These are phyloP conservation scores for Hydractinia symbiolongicarpus DNA, from an alignment of 30 jellyfish, hydroid and myxozoan genomes.

Conservation along the genomic window DNA sequence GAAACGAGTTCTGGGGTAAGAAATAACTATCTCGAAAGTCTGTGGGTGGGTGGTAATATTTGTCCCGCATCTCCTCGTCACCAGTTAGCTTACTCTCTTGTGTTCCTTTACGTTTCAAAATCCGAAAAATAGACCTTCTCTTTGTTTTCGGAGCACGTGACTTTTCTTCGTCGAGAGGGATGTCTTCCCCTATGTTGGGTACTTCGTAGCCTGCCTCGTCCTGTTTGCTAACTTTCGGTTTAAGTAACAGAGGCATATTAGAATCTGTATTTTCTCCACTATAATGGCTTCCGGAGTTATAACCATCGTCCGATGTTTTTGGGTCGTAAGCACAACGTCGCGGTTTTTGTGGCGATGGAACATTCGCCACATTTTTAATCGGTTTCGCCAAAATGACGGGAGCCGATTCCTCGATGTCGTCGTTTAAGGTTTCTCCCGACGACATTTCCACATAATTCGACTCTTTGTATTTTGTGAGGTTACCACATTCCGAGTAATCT, in stretches of 20 bases:
- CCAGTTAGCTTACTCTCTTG: slow-evolving; percentile 37
- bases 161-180: slow-evolving; percentile 36
- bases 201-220: slow-evolving; percentile 94
- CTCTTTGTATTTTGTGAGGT: neutral
- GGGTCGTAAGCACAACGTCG: slow-evolving; percentile 17
- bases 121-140: slow-evolving; percentile 38
- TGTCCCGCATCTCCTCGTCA: slow-evolving; percentile 32
- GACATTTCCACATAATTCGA: slow-evolving; percentile 25
- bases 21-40: slow-evolving; percentile 59
- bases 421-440: slow-evolving; percentile 19
- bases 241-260: slow-evolving; percentile 15
- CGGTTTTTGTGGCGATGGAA: neutral
- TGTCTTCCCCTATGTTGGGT: slow-evolving; percentile 48
- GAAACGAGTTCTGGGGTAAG: slow-evolving; percentile 30
- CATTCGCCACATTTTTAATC: neutral
- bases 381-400: neutral
- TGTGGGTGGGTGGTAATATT: slow-evolving; percentile 48
- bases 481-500: neutral
- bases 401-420: neutral
- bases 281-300: slow-evolving; percentile 81
- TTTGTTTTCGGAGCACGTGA: neutral
- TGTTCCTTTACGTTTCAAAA: slow-evolving; percentile 37
- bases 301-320: slow-evolving; percentile 84
- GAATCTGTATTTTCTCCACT: slow-evolving; percentile 65
- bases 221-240: slow-evolving; percentile 11